Evolutionary conservation across 2,888 invertebrate species (phyloP), one percentile per base, ranked within the genome.

Genomic region (Sphinx pinastri): DNA sequence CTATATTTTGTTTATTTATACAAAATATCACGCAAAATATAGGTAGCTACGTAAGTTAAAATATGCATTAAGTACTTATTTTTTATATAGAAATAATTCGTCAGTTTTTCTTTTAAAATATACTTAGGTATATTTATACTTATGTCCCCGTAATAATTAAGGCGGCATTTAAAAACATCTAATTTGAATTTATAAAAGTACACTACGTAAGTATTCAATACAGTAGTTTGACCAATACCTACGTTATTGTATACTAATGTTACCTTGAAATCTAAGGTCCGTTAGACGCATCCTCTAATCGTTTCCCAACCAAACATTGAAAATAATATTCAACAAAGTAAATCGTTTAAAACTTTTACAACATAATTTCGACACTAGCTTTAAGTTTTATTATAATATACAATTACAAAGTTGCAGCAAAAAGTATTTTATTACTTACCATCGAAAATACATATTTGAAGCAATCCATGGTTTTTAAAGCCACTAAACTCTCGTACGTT

Each of bases 391-490:
- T 25, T 38, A 38, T 0, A 38, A 7, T 38, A 7, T 38, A 38
- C 38, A 38, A 25, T 25, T 25, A 25, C 25, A 2, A 25, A 25
- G 25, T 38, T 7, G 38, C 11, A n/a, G 14, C 7, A 45, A 60
- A 45, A 60, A 10, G 38, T 59, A 11, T 25, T 38, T 25, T 59
- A 14, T 16, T 16, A 70, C 70, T 70, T 55, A 71, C 71, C 71
- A 71, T 7, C 38, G 68, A 68, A 31, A 80, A 60, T 0, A 83
- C 63, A 71, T 75, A 81, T 72, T 75, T 80, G 66, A 78, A 66
- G 70, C 73, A 73, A 75, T 75, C 74, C 83, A 83, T 83, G 52
- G 72, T 72, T 66, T 54, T 49, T 38, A 59, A 67, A 49, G 57
- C 54, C 19, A 14, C 13, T 68, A 16, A 49, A 54, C 8, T 66